Evolutionary conservation across 1,140 invertebrate genomes (phyloP).

Genomic region (Melipona quadrifasciata): DNA sequence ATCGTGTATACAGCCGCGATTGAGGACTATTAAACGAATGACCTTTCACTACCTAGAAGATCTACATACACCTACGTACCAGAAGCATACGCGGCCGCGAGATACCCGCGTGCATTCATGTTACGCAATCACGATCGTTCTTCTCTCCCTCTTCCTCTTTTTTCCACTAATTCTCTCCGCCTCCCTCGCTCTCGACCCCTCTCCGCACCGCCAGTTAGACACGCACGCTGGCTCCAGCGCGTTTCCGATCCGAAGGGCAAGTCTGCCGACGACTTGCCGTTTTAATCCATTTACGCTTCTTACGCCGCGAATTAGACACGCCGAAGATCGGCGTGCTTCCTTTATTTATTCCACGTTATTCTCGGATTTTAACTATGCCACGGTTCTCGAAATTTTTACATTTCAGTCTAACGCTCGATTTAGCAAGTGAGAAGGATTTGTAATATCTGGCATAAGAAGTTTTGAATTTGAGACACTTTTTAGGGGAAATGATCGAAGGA

Average conservation of each 20-base stretch:
- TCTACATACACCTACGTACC: constrained; percentile 63
- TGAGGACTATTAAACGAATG: constrained; percentile 64
- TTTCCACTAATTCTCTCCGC: constrained; percentile 36
- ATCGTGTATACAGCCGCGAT: constrained; percentile 57
- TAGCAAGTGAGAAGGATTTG: no score
- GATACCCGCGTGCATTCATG: constrained; percentile 51
- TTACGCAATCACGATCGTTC: constrained; percentile 60
- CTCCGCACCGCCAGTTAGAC: not conserved
- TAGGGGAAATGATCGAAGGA: no score
- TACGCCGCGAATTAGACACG: not conserved
- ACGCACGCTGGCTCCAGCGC: not conserved
- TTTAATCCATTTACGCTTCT: not conserved
- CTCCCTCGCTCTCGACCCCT: constrained; percentile 31
- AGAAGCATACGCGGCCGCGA: constrained; percentile 23
- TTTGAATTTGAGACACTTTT: no score
- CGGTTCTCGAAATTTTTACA: no score
- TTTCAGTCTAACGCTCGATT: no score
- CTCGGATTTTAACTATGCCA: not conserved
- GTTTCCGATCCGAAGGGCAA: constrained; percentile 45
- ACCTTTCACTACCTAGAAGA: constrained; percentile 66
- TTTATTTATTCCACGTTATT: not conserved
- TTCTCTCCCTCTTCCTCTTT: constrained; percentile 33
- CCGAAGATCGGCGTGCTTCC: not conserved
- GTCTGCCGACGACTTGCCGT: not conserved
- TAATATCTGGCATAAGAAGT: no score